Evolutionary conservation across 2,888 invertebrate genomes (phyloP), one percentile per base, ranked within the genome.

Genomic region (Chloromyia formosa): DNA sequence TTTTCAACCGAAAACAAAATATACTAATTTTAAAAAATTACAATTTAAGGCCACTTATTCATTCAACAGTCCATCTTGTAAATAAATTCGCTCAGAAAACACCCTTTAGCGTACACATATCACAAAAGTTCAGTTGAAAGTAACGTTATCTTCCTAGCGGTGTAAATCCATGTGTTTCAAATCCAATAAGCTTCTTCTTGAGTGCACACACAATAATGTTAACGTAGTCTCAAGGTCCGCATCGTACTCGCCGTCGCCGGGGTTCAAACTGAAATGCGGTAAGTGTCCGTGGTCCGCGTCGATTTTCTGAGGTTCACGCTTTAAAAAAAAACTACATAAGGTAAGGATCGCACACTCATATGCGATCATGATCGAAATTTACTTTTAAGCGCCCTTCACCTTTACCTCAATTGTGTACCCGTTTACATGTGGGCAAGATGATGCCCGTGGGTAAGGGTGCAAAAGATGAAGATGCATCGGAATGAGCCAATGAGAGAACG

Each of bases 191-290:
- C 27, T 35, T 35, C 7, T 35, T 35, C 2, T 35, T 35, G 3
- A 7, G 27, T 35, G 2, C 2, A 35, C 27, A 35, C 27, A 35
- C 27, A 35, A 35, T 35, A 35, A 35, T 35, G 2, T 35, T 35
- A 35, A 35, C 27, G 27, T 56, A 56, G 10, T 56, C 16, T 16
- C 56, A 56, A 16, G 3, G 27, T 22, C 23, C 23, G n/a, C 35
- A 62, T 12, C 40, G 53, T 18, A 69, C 27, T 53, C 53, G n/a
- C 16, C 68, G n/a, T 23, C 53, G 1, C 68, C n/a, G 23, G 68
- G 68, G 27, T 54, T 53, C 27, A 53, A 69, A 69, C 68, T 53
- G 12, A 23, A 69, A 69, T 69, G 68, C 53, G 42, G 16, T 23
- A 35, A 35, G 27, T 35, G 27, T 7, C 27, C 27, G 27, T 35